phyloP scores from a whole-genome alignment of 2,888 invertebrate genomes.

The Nemoura dubitans region DNA sequence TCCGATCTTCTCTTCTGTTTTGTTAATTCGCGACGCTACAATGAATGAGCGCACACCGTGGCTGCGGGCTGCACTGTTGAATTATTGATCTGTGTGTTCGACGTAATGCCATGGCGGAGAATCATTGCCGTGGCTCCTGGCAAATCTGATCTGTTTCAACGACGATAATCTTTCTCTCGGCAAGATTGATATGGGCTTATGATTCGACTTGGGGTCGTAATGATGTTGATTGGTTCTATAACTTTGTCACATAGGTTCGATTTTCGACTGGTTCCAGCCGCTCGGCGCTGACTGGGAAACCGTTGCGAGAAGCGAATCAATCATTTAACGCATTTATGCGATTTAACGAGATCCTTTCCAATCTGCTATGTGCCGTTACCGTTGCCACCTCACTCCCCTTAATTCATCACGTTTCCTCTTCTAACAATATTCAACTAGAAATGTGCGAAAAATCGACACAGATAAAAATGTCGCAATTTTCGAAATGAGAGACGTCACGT shows the following conservation, averaged over 20 bases:
- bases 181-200: neutral
- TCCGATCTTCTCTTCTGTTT: conserved; percentile 7
- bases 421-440: neutral
- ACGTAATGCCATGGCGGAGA: neutral
- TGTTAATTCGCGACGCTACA: conserved; percentile 54
- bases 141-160: neutral
- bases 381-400: neutral
- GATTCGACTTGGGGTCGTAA: neutral
- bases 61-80: neutral
- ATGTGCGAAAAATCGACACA: neutral
- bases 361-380: neutral
- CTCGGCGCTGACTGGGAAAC: neutral
- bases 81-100: neutral
- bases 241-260: neutral
- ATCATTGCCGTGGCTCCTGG: neutral
- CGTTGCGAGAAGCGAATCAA: neutral
- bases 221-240: neutral
- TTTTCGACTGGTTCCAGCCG: neutral
- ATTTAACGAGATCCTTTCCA: neutral
- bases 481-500: neutral
- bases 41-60: conserved; percentile 65
- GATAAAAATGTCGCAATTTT: conserved; percentile 7
- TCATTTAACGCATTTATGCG: neutral
- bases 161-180: neutral
- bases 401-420: neutral